A percentile compares a stretch with the other conserved stretches of the same genome.
Conservation (phyloP, 2,797 vertebrate species). For the Alca torda region DNA sequence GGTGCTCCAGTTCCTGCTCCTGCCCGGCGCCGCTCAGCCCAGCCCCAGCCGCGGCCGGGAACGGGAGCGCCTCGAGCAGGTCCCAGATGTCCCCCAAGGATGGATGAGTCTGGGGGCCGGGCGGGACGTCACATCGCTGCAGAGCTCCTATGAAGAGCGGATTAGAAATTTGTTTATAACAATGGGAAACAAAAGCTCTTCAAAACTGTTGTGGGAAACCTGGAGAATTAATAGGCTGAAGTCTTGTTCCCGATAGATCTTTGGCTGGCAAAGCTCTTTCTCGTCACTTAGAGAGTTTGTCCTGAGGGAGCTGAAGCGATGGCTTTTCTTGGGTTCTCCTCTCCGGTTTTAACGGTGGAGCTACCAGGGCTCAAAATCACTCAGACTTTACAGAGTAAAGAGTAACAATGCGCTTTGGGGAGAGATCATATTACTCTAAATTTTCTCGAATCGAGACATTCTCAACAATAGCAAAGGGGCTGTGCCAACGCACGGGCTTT, state of each 20-base stretch:
- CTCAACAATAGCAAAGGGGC: neutral
- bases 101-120: neutral
- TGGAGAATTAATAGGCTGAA: neutral
- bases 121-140: neutral
- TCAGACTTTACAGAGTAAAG: neutral
- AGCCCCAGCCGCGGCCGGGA: neutral
- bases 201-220: neutral
- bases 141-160: neutral
- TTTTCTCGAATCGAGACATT: neutral
- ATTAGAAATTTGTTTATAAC: neutral
- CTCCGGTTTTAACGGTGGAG: neutral
- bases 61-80: neutral
- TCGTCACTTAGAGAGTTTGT: neutral
- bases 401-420: neutral
- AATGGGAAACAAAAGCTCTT: neutral
- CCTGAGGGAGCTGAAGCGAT: neutral
- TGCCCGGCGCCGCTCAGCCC: neutral
- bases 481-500: neutral
- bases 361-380: neutral
- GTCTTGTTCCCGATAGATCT: neutral
- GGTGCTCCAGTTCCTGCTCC: slow-evolving; percentile 10
- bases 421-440: neutral
- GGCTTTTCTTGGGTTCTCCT: neutral
- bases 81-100: neutral
- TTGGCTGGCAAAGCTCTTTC: neutral